Conservation (phyloP, 2,113 vertebrate species). For the Furnarius figulus region DNA sequence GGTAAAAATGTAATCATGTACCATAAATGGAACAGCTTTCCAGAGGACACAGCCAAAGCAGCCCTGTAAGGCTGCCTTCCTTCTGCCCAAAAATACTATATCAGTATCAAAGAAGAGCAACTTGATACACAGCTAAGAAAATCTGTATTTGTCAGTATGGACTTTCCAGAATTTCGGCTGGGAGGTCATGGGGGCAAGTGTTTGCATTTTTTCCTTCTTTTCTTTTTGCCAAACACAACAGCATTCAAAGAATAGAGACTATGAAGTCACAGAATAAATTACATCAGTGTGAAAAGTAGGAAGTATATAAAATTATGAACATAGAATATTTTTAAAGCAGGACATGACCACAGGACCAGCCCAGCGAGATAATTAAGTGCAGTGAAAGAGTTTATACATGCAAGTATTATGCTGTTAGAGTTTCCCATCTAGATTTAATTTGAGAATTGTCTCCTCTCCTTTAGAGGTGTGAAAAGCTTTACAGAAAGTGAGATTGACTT, state of each 20-base stretch:
- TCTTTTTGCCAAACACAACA: background rate
- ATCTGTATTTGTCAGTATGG: background rate
- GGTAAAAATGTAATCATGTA: slow-evolving; percentile 11
- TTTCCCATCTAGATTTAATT: background rate
- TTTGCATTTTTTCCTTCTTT: background rate
- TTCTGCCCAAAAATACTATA: background rate
- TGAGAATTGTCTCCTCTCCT: background rate
- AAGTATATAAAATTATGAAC: background rate
- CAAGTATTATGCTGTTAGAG: background rate
- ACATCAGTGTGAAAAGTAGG: background rate
- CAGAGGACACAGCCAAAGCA: background rate
- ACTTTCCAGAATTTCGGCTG: background rate
- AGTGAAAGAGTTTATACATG: background rate
- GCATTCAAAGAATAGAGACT: background rate
- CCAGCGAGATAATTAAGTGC: background rate
- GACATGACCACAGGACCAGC: background rate
- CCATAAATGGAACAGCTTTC: background rate
- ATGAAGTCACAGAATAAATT: background rate
- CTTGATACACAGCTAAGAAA: background rate
- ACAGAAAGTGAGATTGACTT: background rate
- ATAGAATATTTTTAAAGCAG: background rate
- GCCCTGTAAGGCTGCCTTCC: background rate
- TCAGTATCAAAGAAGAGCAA: background rate
- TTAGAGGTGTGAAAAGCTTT: background rate
- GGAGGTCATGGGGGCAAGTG: background rate